Base-by-base conservation (phyloP, 2,113 vertebrate genomes). In the Dissostichus mawsoni region DNA sequence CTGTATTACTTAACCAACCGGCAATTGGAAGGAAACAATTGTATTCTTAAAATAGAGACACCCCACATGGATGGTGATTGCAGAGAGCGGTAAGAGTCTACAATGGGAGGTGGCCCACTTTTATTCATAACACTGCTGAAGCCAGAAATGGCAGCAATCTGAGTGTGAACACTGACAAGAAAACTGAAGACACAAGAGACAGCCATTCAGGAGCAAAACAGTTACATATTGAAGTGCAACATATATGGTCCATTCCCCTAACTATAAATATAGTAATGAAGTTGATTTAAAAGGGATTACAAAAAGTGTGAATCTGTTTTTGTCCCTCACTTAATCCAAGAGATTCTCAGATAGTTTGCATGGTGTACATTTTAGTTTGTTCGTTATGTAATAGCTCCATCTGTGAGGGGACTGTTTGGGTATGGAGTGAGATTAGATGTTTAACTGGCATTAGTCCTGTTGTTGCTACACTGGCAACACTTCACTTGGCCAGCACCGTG, bases 41-140 rank as follows among this genome's bases (percentile, higher is more conserved):
- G 53, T 70, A 16, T 29, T 68, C 74, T 45, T 65, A 83, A 77
- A 88, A 83, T 81, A 78, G 86, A 83, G 65, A 58, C 67, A 62
- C 68, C 58, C 69, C 56, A 55, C 68, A n/a, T 69, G 52, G 69
- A 61, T 23, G 52, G 23, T 82, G 78, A 89, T 59, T 79, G 69
- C 64, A 84, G 65, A 66, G 56, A 74, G 50, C 17, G 33, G 47
- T 67, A 29, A 74, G 63, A 73, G 36, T 77, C 68, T 89, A 83
- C 76, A 81, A 58, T 80, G 76, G 74, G 86, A 83, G 69, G 67
- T 85, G 87, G 56, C 90, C 87, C 80, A 91, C 69, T 92, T 87
- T 81, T 67, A 83, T 74, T 86, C 78, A 86, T 71, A 75, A 85
- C 68, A 52, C 61, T 2, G 51, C 67, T n/a, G 53, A 88, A 45